A percentile compares a stretch with the other conserved stretches of the same genome.
phyloP scores from a whole-genome alignment of 2,888 invertebrate species.

The Latrodectus hesperus region DNA sequence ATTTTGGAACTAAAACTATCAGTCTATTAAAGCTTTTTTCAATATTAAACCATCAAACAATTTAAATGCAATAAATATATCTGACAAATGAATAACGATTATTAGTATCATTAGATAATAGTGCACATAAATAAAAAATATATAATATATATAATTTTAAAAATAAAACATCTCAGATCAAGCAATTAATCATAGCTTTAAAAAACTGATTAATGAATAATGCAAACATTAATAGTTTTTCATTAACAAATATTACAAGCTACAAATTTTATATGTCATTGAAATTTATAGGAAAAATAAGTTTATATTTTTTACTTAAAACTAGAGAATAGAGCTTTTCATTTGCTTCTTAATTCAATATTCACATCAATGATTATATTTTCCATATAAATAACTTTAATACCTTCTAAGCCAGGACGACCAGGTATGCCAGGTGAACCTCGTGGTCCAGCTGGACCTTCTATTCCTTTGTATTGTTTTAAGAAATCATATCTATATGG shows the following conservation, averaged over 20 bases:
- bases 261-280: too few relatives aligned
- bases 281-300: not conserved
- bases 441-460: constrained; percentile 41
- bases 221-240: too few relatives aligned
- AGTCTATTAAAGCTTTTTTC: too few relatives aligned
- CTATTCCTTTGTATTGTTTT: constrained; percentile 25
- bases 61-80: too few relatives aligned
- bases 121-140: not conserved
- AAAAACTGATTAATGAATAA: too few relatives aligned
- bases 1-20: too few relatives aligned
- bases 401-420: constrained; percentile 57
- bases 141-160: not conserved
- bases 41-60: too few relatives aligned
- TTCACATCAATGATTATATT: too few relatives aligned
- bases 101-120: not conserved
- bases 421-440: constrained; percentile 58
- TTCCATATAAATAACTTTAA: not conserved
- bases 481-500: constrained; percentile 51
- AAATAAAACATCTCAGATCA: not conserved
- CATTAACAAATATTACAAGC: too few relatives aligned
- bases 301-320: not conserved
- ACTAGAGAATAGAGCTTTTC: too few relatives aligned
- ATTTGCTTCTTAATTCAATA: too few relatives aligned
- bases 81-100: not conserved
- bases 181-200: too few relatives aligned